Evolutionary conservation across 1,140 invertebrate species (phyloP), one percentile per base, ranked within the genome.

Genomic region (Physella acuta): DNA sequence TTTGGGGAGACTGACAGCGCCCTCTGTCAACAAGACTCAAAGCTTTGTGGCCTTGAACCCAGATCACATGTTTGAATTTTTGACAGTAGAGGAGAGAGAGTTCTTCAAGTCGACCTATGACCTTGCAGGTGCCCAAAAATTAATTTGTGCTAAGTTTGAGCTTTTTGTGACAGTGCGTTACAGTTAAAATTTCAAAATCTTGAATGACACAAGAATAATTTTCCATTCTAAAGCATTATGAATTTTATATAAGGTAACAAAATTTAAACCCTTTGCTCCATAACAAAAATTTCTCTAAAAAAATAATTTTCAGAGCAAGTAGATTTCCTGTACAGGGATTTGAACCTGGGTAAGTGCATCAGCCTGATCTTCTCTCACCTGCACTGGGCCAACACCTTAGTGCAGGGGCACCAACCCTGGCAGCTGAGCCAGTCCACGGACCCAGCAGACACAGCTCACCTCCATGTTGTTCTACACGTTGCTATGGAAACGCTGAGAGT

Each of bases 341-440:
- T 90, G 79, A 90, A 94, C 77, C 92, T 96, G 81, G 93, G 96
- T 86, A 90, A 90, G 84, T 94, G 88, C 0, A 89, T 94, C 0
- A 93, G 97, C 78, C 84, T 85, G 0, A 88, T 93, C 0, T 92
- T 97, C 83, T 82, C 85, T 31, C 87, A 89, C 3, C 83, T 97
- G 11, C 90, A 92, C 79, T 83, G 88, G 34, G 89, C 92, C 0
- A 99, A 99, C 87, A 85, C 89, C 70, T 93, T 97, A 88, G 90
- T 98, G 71, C 90, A 97, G 75, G 84, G 89, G 5, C 87, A 91
- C 67, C 90, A 92, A 82, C 95, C 96, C 0, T 99, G 97, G 97
- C 87, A 90, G 73, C 86, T 98, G 56, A 88, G 86, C n/a, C 90
- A 91, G 74, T 56, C 67, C 0, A 33, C 71, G 20, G 53, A 78